Conservation (phyloP, 2,888 invertebrate species). For the Apodemia mormo region DNA sequence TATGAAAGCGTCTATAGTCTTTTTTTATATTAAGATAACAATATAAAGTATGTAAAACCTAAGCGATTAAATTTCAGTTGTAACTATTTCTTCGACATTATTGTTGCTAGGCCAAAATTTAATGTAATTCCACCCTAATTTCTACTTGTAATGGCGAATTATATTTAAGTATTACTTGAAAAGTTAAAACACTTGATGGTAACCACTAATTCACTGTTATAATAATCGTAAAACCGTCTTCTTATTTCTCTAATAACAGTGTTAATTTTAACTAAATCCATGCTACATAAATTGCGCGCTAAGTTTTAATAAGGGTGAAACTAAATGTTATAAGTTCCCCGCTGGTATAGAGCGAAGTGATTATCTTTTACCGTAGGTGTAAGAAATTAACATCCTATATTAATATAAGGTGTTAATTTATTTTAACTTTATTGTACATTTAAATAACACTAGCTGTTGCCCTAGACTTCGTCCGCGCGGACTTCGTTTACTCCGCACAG, state of each 20-base stretch:
- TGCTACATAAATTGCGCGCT: background rate
- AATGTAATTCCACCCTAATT: background rate
- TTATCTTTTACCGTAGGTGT: background rate
- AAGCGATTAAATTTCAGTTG: too few species aligned
- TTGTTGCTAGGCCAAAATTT: too few species aligned
- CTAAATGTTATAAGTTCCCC: background rate
- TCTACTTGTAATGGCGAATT: background rate
- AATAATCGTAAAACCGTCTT: background rate
- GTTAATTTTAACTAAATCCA: background rate
- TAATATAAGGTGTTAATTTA: too few species aligned
- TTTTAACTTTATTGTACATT: too few species aligned
- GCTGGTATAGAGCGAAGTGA: background rate
- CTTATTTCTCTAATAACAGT: background rate
- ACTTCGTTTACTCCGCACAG: too few species aligned
- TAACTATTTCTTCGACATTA: too few species aligned
- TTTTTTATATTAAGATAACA: too few species aligned
- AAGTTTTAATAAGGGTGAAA: background rate
- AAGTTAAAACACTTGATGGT: background rate
- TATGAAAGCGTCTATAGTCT: too few species aligned
- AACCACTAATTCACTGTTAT: slow-evolving; percentile 1
- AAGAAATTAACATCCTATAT: background rate
- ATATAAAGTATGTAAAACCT: too few species aligned
- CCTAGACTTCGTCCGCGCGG: too few species aligned
- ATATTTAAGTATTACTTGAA: background rate
- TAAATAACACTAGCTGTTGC: too few species aligned